Percentiles rank a stretch among this genome's conserved stretches.
Evolutionary conservation across 2,888 invertebrate species (phyloP).

Genomic region (Octodonta nipae): DNA sequence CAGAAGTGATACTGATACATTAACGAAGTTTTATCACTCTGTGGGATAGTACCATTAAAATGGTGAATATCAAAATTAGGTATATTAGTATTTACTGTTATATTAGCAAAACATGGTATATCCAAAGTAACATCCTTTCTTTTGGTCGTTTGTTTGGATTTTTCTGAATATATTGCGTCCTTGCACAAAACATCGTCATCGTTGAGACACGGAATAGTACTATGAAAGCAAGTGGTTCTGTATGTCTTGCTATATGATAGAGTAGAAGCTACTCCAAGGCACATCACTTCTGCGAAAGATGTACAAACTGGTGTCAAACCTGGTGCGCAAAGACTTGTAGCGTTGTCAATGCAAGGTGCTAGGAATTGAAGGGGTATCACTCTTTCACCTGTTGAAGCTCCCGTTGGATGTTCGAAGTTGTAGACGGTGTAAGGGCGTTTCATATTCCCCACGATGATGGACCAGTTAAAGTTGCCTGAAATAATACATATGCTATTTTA

Average conservation of each 20-base stretch:
- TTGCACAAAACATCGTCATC: constrained; percentile 20
- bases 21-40: constrained; percentile 14
- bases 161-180: constrained; percentile 14
- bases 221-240: constrained; percentile 20
- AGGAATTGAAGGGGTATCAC: constrained; percentile 25
- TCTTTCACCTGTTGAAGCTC: constrained; percentile 25
- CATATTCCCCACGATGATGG: constrained; percentile 23
- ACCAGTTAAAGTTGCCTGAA: constrained; percentile 24
- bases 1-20: constrained; percentile 20
- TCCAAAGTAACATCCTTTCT: constrained; percentile 12
- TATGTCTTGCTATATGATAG: constrained; percentile 20
- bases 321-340: constrained; percentile 24
- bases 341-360: constrained; percentile 26
- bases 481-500: too few relatives aligned
- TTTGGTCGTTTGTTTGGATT: too few relatives aligned
- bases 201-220: constrained; percentile 20
- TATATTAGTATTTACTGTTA: constrained; percentile 24
- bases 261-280: constrained; percentile 21
- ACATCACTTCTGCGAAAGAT: constrained; percentile 26
- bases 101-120: constrained; percentile 29
- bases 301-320: constrained; percentile 27
- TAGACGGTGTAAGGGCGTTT: constrained; percentile 25
- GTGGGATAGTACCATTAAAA: constrained; percentile 17
- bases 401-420: constrained; percentile 26
- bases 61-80: constrained; percentile 15